These are phyloP conservation scores for Cantharis rufa DNA, from an alignment of 2,888 invertebrate species.

Conservation along the genomic window DNA sequence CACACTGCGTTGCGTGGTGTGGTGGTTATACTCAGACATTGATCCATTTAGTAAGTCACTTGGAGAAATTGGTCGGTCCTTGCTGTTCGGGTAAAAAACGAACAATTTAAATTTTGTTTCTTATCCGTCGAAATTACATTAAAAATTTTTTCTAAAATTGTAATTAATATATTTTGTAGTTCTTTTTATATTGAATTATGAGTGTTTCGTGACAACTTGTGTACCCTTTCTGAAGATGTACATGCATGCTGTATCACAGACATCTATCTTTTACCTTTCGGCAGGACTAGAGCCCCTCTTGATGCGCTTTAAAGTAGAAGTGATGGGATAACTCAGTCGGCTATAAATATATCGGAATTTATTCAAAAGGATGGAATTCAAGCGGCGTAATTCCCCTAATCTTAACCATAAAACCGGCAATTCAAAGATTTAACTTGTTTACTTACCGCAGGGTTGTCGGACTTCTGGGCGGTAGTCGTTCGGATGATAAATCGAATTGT, in stretches of 20 bases:
- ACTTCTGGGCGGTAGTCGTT: conserved; percentile 80
- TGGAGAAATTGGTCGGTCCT: conserved; percentile 64
- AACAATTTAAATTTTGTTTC: neutral
- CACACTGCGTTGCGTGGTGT: conserved; percentile 50
- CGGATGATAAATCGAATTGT: conserved; percentile 57
- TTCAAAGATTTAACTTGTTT: neutral
- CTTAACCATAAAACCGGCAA: no score
- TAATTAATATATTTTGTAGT: neutral
- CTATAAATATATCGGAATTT: conserved; percentile 44
- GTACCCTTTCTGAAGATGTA: neutral
- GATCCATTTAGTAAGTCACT: conserved; percentile 47
- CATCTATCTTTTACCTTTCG: conserved; percentile 48
- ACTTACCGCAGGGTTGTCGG: conserved; percentile 71
- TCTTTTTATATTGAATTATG: neutral
- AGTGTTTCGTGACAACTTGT: neutral
- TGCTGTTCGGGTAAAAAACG: conserved; percentile 52
- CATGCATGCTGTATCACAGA: neutral
- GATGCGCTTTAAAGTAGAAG: conserved; percentile 46
- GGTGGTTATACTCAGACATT: conserved; percentile 49
- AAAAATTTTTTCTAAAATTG: neutral
- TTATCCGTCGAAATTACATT: neutral
- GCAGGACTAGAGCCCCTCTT: conserved; percentile 53
- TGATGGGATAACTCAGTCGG: conserved; percentile 53
- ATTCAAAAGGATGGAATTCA: neutral
- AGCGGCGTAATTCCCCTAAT: neutral